A percentile compares a stretch with the other conserved stretches of the same genome.
Conservation (phyloP, 64 coral and sea anemone genomes). For the Exaiptasia diaphana region DNA sequence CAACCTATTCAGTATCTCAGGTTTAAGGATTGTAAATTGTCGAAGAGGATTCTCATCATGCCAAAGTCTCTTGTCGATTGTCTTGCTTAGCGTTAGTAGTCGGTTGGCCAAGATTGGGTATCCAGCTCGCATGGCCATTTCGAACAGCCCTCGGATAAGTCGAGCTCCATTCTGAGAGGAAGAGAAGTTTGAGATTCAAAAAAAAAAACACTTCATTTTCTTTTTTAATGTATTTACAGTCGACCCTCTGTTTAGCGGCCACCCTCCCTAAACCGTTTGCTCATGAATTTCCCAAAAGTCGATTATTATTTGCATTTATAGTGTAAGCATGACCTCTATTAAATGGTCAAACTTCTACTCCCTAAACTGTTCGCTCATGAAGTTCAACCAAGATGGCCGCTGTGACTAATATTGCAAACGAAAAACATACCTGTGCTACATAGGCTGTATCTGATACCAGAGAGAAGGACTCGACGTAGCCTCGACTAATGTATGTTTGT, state of each 20-base stretch:
- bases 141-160: conserved; percentile 84
- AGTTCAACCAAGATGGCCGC: too few relatives aligned
- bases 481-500: conserved; percentile 78
- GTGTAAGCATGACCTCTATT: too few relatives aligned
- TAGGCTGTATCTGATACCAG: conserved; percentile 90
- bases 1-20: conserved; percentile 75
- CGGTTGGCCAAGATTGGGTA: conserved; percentile 72
- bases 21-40: conserved; percentile 74
- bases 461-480: conserved; percentile 88
- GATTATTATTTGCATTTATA: too few relatives aligned
- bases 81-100: conserved; percentile 77
- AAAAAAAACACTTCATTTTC: neutral
- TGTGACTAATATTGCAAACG: too few relatives aligned
- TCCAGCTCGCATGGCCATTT: conserved; percentile 59
- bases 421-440: conserved; percentile 71
- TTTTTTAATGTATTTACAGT: neutral
- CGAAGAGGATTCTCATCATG: conserved; percentile 64
- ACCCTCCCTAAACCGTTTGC: neutral
- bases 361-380: too few relatives aligned
- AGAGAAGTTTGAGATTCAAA: neutral
- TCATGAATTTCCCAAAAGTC: too few relatives aligned
- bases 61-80: conserved; percentile 88
- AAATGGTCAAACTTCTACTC: too few relatives aligned
- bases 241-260: too few relatives aligned
- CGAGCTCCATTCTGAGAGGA: conserved; percentile 73